Conservation (phyloP, 92 coral and sea anemone species). For the Metridium senile region DNA sequence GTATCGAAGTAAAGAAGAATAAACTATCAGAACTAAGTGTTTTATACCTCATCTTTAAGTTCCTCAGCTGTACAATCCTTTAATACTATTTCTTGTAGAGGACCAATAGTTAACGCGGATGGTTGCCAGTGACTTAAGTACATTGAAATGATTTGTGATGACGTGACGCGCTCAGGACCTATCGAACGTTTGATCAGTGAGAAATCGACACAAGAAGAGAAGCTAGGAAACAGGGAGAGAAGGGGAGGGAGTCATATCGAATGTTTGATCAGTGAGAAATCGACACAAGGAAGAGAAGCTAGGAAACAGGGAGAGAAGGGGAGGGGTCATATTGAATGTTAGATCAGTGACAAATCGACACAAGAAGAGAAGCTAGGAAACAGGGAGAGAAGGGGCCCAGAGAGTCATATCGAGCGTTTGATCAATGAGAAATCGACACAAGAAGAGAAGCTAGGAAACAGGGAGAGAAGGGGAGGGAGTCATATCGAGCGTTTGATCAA, state of each 20-base stretch:
- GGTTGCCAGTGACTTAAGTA: slow-evolving; percentile 89
- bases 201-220: neutral
- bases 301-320: too few species aligned
- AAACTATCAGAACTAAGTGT: too few species aligned
- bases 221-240: neutral
- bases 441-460: neutral
- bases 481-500: slow-evolving; percentile 34
- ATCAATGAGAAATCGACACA: neutral
- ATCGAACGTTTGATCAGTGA: neutral
- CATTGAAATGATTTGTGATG: slow-evolving; percentile 54
- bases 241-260: slow-evolving; percentile 64
- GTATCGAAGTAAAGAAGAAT: too few species aligned
- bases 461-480: too few species aligned
- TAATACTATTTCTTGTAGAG: slow-evolving; percentile 75
- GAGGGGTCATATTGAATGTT: too few species aligned
- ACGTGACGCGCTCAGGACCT: slow-evolving; percentile 80
- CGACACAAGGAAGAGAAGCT: neutral
- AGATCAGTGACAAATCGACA: too few species aligned
- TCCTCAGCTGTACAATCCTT: slow-evolving; percentile 55
- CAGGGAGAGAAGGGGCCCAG: too few species aligned
- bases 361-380: too few species aligned
- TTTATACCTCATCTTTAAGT: slow-evolving; percentile 68
- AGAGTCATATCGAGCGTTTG: slow-evolving; percentile 15
- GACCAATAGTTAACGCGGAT: slow-evolving; percentile 70
- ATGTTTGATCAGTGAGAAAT: neutral